Evolutionary conservation across 2,888 invertebrate species (phyloP), one percentile per base, ranked within the genome.

Genomic region (Aleiodes alternator): DNA sequence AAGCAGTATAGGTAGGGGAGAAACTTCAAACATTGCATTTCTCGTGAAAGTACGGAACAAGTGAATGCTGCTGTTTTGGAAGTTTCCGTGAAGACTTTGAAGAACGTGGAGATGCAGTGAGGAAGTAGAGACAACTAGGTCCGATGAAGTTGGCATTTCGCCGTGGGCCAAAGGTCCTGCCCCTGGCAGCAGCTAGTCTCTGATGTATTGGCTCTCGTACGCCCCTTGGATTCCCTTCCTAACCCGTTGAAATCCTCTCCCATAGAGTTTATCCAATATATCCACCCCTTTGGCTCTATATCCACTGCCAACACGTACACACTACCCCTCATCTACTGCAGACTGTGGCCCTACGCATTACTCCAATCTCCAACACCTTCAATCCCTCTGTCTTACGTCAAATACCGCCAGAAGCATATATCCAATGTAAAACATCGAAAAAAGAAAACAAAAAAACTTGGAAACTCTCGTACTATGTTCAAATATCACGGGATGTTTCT

Each of bases 201-300:
- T 86, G 86, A 87, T 87, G 84, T 86, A 87, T 87, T 85, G 85
- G 82, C 83, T 85, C 82, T 80, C 81, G 77, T 80, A 81, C 82
- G 81, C 83, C 82, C 83, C 81, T 81, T 76, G 78, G 78, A 79
- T 82, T 81, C 77, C 69, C 74, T 68, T 53, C 69, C 76, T 61
- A 75, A 71, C 77, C 68, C 43, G 72, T 61, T 61, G 68, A 73
- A 73, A 70, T 75, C 59, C 70, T 71, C 72, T 75, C 57, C 59
- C 66, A 57, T 56, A 34, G 34, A 1, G 23, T 43, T 68, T 53
- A 51, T 53, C 31, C 7, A 51, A n/a, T 68, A 51, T 68, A 31
- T 68, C 34, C 29, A 51, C 68, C n/a, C 9, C 6, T n/a, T 55
- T 14, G 31, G n/a, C 48, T 66, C 38, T 43, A n/a, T 9, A 16